Evolutionary conservation across 2,113 vertebrate species (phyloP), one percentile per base, ranked within the genome.

Genomic region (Chauna torquata): DNA sequence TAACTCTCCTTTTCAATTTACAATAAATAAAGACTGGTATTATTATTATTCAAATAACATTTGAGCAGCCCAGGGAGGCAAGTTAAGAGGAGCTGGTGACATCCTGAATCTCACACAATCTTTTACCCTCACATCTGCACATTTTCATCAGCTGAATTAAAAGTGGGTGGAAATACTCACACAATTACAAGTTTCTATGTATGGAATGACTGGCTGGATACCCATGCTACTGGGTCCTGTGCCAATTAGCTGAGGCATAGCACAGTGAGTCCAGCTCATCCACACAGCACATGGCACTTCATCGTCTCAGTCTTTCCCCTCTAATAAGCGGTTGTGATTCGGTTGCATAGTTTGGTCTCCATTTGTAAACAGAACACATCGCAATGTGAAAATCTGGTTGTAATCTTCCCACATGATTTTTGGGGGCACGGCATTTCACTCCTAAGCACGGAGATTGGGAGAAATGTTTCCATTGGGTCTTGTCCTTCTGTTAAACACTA

Each of bases 71-170:
- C 64, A 52, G 28, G 30, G 75, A 91, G 89, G 47, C 81, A 66
- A 11, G 90, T 96, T 86, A 82, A 52, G 84, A 80, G 45, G 57
- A 96, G 76, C 87, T 96, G 93, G 92, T 34, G 27, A 92, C 50
- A 68, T 68, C 79, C 74, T 55, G 86, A 91, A 72, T 58, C 83
- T 93, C 82, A 94, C 90, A 66, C 82, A 91, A 95, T 89, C 90
- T 96, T 92, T 96, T 10, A 69, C 76, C 91, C 82, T 86, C 84
- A 86, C 95, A 96, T 97, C 91, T 96, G 95, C 61, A 85, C 0
- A 0, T 92, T 96, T 94, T 90, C 92, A 90, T 83, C 90, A 64
- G 59, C 64, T 0, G 15, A 93, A 45, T 57, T 18, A 65, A 70
- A 82, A 94, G 49, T 3, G 44, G 95, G 65, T 92, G 75, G 86